Evolutionary conservation across 2,797 vertebrate species (phyloP), one percentile per base, ranked within the genome.

Genomic region (Labroides dimidiatus): DNA sequence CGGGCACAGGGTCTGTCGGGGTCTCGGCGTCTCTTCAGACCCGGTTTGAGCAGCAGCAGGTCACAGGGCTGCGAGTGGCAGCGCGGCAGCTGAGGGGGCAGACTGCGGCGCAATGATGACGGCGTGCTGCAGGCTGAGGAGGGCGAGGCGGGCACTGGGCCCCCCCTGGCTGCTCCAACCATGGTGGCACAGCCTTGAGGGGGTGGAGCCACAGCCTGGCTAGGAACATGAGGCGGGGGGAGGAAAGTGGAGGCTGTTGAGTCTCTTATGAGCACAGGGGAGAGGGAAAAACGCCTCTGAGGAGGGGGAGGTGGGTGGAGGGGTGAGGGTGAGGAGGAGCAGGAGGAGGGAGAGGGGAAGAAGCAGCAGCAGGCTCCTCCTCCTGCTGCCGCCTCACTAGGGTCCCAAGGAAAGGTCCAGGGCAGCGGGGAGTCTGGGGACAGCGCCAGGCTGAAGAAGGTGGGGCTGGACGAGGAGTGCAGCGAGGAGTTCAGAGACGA

Each of bases 11-110:
- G 94, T 23, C 89, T 87, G 70, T 96, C 96, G 0, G 92, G 93
- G 84, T 96, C 95, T 0, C 95, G 93, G 19, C 96, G 94, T 21
- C 94, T 89, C 87, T 95, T 95, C 75, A 96, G 88, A 17, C 95
- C 94, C 1, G 95, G 95, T 82, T 96, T 97, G 52, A 96, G 94
- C 74, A 96, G 95, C 80, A 97, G 92, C 65, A 97, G 92, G 82
- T 98, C 96, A 51, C 96, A 97, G 66, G 96, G 96, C 86, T 97
- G 96, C 10, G 96, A 97, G 84, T 96, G 96, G 90, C 96, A 97
- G 80, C 95, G 94, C 0, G 95, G 96, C 73, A 97, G 93, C 84
- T 95, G 93, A 12, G 95, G 94, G 4, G 95, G 92, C 65, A 96
- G 93, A 84, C 93, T 92, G 55, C 95, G 93, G 6, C 94, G 93